phyloP scores from a whole-genome alignment of 2,888 invertebrate species.

The Hedya salicella region DNA sequence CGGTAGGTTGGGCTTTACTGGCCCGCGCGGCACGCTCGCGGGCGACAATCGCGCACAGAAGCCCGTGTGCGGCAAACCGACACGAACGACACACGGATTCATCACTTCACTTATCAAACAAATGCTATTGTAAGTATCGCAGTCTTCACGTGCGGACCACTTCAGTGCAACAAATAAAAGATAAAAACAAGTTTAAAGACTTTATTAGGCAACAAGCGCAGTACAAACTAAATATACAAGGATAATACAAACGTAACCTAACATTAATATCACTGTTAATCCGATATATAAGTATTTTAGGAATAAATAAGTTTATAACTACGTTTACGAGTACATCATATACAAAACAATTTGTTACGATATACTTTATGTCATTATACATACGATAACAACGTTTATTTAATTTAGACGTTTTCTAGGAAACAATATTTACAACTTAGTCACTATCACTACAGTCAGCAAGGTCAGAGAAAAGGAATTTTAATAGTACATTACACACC shows the following conservation, averaged over 20 bases:
- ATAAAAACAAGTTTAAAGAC: slow-evolving; percentile 46
- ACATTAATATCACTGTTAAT: slow-evolving; percentile 77
- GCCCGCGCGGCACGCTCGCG: slow-evolving; percentile 42
- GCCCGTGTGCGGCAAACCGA: slow-evolving; percentile 9
- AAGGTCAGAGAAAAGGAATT: too few relatives aligned
- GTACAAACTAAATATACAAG: slow-evolving; percentile 56
- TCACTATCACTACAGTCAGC: too few relatives aligned
- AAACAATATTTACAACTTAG: neutral
- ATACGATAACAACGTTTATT: slow-evolving; percentile 4
- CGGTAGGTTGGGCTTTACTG: slow-evolving; percentile 68
- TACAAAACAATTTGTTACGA: slow-evolving; percentile 11
- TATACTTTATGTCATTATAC: slow-evolving; percentile 4
- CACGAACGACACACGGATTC: slow-evolving; percentile 15
- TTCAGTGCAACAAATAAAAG: slow-evolving; percentile 16
- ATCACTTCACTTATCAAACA: slow-evolving; percentile 32
- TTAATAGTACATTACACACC: too few relatives aligned
- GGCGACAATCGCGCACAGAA: slow-evolving; percentile 30
- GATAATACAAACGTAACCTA: slow-evolving; percentile 57
- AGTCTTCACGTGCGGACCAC: neutral
- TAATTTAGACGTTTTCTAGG: neutral
- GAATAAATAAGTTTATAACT: slow-evolving; percentile 47
- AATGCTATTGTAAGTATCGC: neutral
- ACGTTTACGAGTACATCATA: slow-evolving; percentile 44
- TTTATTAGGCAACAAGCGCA: slow-evolving; percentile 72
- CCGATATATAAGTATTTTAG: slow-evolving; percentile 70